Percentiles rank a stretch among this genome's conserved stretches.
These are phyloP conservation scores for Achroia grisella DNA, from an alignment of 1,140 invertebrate genomes.

Conservation along the genomic window DNA sequence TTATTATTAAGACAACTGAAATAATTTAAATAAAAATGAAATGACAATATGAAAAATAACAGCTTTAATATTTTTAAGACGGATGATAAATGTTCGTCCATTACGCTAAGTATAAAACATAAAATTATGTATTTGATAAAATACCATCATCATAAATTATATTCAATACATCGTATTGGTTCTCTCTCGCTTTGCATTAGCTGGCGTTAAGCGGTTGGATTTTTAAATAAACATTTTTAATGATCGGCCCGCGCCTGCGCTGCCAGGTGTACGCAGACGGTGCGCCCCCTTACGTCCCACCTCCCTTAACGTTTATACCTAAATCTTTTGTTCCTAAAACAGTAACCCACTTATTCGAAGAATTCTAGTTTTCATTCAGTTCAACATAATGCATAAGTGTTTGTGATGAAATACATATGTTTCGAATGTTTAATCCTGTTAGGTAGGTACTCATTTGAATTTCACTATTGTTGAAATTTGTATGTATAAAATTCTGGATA, in stretches of 20 bases:
- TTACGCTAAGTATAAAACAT: neutral
- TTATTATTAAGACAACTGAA: too few relatives aligned
- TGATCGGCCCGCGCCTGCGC: slow-evolving; percentile 58
- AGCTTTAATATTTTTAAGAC: neutral
- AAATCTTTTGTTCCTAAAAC: slow-evolving; percentile 65
- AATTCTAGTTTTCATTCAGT: slow-evolving; percentile 35
- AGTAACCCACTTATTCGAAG: slow-evolving; percentile 46
- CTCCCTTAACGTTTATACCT: slow-evolving; percentile 21
- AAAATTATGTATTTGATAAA: neutral
- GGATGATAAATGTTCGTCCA: neutral
- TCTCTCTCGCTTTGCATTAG: slow-evolving; percentile 29
- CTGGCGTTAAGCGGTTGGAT: slow-evolving; percentile 66
- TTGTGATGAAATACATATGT: too few relatives aligned
- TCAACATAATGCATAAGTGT: slow-evolving; percentile 2
- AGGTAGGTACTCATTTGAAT: too few relatives aligned
- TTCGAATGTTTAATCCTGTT: too few relatives aligned
- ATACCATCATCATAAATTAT: neutral
- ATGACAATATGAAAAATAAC: neutral
- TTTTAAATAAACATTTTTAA: slow-evolving; percentile 74
- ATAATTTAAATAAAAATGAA: too few relatives aligned
- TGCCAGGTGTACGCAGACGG: slow-evolving; percentile 66
- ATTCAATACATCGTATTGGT: slow-evolving; percentile 15
- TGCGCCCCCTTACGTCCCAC: slow-evolving; percentile 28
- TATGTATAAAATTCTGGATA: too few relatives aligned
- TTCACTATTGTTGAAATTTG: too few relatives aligned